Evolutionary conservation across 2,888 invertebrate genomes (phyloP).

Genomic region (Oxytorus armatus): DNA sequence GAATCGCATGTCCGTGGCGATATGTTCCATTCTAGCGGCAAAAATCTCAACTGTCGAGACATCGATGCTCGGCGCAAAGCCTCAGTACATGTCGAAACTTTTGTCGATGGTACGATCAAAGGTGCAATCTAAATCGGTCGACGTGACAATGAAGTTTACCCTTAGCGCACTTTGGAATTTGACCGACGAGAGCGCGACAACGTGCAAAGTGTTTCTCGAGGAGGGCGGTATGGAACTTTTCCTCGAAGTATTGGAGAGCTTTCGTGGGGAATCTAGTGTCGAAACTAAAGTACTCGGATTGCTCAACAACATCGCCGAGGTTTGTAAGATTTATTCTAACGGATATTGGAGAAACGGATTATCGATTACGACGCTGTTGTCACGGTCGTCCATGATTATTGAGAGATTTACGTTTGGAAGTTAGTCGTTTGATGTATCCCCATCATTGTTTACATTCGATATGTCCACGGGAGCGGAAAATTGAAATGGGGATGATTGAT

Average conservation of each 20-base stretch:
- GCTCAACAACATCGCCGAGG: constrained; percentile 92
- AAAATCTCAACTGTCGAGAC: constrained; percentile 89
- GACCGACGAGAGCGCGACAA: constrained; percentile 91
- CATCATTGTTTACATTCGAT: too few species aligned
- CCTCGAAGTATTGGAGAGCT: constrained; percentile 88
- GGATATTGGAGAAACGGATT: background rate
- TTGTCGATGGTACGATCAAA: constrained; percentile 88
- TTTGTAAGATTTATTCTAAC: constrained; percentile 76
- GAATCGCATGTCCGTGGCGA: constrained; percentile 92
- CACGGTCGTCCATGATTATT: background rate
- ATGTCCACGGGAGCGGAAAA: too few species aligned
- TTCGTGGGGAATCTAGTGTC: constrained; percentile 88
- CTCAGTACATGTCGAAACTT: constrained; percentile 89
- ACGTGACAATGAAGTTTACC: constrained; percentile 91
- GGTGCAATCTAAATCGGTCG: constrained; percentile 85
- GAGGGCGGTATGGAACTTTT: constrained; percentile 89
- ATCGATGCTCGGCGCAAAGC: constrained; percentile 88
- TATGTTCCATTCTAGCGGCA: constrained; percentile 89
- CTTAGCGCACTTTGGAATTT: constrained; percentile 92
- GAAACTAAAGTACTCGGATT: constrained; percentile 91
- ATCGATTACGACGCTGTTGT: background rate
- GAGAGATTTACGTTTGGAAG: too few species aligned
- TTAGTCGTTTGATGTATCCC: too few species aligned
- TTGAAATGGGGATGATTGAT: too few species aligned
- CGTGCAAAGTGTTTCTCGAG: constrained; percentile 89